Conservation (phyloP, 2,797 vertebrate species). For the Peromyscus melanophrys region DNA sequence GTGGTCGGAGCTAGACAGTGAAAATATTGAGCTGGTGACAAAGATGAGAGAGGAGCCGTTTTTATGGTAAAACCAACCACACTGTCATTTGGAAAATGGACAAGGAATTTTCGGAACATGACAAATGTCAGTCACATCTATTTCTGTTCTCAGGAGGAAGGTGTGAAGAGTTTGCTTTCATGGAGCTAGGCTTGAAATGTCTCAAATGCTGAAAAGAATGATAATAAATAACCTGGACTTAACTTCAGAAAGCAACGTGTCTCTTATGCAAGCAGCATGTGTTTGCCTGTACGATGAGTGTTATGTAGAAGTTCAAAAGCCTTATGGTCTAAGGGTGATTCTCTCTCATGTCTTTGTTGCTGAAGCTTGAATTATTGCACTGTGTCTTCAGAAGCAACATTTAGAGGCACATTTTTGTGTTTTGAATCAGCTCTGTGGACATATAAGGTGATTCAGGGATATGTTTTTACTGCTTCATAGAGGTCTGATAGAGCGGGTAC, state of each 20-base stretch:
- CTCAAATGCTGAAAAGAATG: background rate
- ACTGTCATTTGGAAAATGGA: background rate
- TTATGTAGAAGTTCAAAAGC: background rate
- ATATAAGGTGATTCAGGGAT: conserved; percentile 55
- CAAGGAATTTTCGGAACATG: background rate
- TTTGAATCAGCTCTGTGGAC: conserved; percentile 62
- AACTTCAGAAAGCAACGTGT: background rate
- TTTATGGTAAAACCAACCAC: background rate
- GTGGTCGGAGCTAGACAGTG: background rate
- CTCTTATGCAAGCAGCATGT: background rate
- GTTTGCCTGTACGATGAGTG: background rate
- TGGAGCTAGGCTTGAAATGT: conserved; percentile 6
- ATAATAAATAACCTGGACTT: background rate
- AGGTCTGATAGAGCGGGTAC: conserved; percentile 42
- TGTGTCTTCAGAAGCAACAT: background rate
- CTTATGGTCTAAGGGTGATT: background rate
- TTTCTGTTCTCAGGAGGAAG: conserved; percentile 34
- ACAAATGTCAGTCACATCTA: background rate
- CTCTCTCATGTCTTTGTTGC: background rate
- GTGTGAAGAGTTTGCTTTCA: background rate
- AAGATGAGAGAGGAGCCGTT: background rate
- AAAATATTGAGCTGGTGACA: background rate
- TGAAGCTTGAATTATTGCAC: background rate
- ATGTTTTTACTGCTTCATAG: conserved; percentile 51
- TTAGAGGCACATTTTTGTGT: conserved; percentile 56